phyloP scores from a whole-genome alignment of 2,888 invertebrate species.

The Miltochrista miniata region DNA sequence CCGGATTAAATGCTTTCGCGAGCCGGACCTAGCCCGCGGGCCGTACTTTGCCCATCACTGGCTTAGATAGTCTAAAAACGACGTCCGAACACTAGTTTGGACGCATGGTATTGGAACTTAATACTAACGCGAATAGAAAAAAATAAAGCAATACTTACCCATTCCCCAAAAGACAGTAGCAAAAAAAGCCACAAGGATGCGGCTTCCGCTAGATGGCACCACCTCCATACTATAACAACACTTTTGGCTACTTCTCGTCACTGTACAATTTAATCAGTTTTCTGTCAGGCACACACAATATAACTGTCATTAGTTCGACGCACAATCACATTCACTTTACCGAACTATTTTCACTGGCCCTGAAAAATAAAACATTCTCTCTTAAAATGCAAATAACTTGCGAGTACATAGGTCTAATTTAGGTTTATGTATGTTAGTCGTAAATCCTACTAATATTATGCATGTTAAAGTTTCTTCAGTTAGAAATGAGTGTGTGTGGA shows the following conservation, averaged over 20 bases:
- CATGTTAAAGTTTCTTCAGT: too few species aligned
- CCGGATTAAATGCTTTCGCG: too few species aligned
- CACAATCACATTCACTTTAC: constrained; percentile 60
- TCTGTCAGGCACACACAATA: constrained; percentile 27
- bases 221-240: constrained; percentile 66
- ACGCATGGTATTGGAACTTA: not conserved
- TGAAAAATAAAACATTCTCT: constrained; percentile 43
- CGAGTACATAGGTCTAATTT: too few species aligned
- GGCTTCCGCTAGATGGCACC: constrained; percentile 65
- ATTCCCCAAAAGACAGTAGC: constrained; percentile 76
- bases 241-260: constrained; percentile 28
- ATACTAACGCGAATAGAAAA: not conserved
- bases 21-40: too few species aligned
- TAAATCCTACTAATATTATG: too few species aligned
- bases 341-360: constrained; percentile 46
- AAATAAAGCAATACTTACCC: constrained; percentile 53
- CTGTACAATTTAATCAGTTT: constrained; percentile 23
- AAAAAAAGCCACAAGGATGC: constrained; percentile 76
- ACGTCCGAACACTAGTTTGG: too few species aligned
- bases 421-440: too few species aligned
- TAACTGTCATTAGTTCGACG: constrained; percentile 56
- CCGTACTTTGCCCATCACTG: too few species aligned
- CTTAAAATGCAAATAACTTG: too few species aligned
- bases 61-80: too few species aligned
- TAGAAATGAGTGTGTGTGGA: too few species aligned